Evolutionary conservation across 2,797 vertebrate genomes (phyloP), one percentile per base, ranked within the genome.

Genomic region (Brachyrhaphis roseni): DNA sequence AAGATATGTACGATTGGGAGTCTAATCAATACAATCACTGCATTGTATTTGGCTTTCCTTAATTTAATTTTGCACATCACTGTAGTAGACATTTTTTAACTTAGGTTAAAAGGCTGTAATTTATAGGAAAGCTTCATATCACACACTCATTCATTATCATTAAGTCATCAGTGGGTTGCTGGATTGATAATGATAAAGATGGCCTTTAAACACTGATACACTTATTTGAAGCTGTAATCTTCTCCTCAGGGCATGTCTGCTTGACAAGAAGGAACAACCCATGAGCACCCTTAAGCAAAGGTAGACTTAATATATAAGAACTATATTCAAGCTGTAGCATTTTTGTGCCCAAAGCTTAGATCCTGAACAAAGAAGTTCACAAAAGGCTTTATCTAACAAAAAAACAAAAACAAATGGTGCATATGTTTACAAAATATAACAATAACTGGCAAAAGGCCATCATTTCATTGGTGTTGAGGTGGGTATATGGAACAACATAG

Each of bases 21-120:
- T 72, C 74, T 74, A 82, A 88, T 88, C 76, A 77, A 77, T 79
- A n/a, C 62, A 59, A 83, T 23, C 12, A 70, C 2, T 45, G 68
- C 4, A 70, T 45, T 71, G 2, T 16, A 41, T 68, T 68, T 68
- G 4, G 10, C 20, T 68, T 68, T 68, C 20, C 20, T 41, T 12
- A 41, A 41, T 41, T 5, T 68, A 41, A 41, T 41, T 5, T 68
- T 68, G 64, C 20, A 23, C 36, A 68, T 41, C 20, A 68, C 10
- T 26, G 4, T 41, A 26, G 12, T 36, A 8, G 6, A 36, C 34
- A 36, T 64, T n/a, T n/a, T n/a, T n/a, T n/a, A 66, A 23, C 36
- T 66, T 36, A 36, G 62, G 31, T 64, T 36, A 20, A 11, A 66
- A 39, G 8, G n/a, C 23, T 70, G 39, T n/a, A n/a, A n/a, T 7